These are phyloP conservation scores for Noctilio leporinus DNA, from an alignment of 2,113 vertebrate genomes.

Conservation along the genomic window DNA sequence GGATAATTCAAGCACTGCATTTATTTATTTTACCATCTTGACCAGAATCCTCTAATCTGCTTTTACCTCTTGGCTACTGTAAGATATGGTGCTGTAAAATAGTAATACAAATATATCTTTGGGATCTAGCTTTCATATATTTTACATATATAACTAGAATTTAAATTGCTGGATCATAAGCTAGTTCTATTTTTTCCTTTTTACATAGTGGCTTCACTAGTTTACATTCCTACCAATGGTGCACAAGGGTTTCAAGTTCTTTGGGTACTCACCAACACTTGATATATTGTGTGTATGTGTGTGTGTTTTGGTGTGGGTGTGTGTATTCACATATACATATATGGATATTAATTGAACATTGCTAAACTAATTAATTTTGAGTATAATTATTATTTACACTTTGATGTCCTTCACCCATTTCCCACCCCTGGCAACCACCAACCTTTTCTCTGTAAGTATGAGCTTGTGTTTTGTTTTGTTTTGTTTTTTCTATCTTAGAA, in stretches of 20 bases:
- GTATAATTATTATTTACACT: not conserved
- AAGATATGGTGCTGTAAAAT: too few relatives aligned
- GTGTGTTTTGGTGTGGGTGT: not conserved
- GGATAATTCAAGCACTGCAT: too few relatives aligned
- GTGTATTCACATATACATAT: not conserved
- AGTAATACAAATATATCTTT: too few relatives aligned
- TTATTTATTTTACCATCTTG: too few relatives aligned
- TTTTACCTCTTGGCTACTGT: too few relatives aligned
- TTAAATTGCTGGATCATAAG: not conserved
- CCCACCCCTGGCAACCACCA: not conserved
- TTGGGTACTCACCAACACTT: not conserved
- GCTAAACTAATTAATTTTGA: not conserved
- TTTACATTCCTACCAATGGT: not conserved
- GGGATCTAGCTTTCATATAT: not conserved
- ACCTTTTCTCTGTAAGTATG: not conserved
- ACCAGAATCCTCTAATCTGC: too few relatives aligned
- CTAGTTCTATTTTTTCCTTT: not conserved
- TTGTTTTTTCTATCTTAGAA: not conserved
- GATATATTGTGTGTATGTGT: not conserved
- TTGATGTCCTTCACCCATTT: not conserved
- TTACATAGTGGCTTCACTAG: not conserved
- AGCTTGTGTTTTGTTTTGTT: not conserved
- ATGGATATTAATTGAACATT: not conserved
- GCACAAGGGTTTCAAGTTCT: not conserved
- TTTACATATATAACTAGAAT: not conserved